A percentile compares a stretch with the other conserved stretches of the same genome.
These are phyloP conservation scores for Abrostola triplasia DNA, from an alignment of 2,888 invertebrate genomes.

Conservation along the genomic window DNA sequence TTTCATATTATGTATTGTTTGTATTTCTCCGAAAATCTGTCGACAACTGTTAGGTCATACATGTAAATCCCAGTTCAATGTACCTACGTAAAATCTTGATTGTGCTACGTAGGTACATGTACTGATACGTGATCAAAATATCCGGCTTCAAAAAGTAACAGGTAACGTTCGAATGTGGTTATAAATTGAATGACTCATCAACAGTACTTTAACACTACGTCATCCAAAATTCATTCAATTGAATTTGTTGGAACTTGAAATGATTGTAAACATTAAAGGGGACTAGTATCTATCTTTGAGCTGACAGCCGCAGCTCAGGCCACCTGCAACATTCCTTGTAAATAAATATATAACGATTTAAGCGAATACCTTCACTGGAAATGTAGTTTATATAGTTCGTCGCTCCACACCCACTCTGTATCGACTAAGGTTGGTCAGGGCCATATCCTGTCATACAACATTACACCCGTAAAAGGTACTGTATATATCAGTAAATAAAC, in stretches of 20 bases:
- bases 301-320: constrained; percentile 13
- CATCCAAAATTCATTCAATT: constrained; percentile 28
- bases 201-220: constrained; percentile 18
- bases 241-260: not conserved
- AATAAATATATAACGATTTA: constrained; percentile 25
- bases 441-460: constrained; percentile 55
- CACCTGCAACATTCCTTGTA: constrained; percentile 53
- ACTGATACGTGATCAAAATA: constrained; percentile 34
- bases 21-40: constrained; percentile 15
- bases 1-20: too few species aligned
- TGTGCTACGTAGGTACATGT: constrained; percentile 6
- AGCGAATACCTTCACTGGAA: constrained; percentile 45
- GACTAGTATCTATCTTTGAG: constrained; percentile 6
- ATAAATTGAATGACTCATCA: constrained; percentile 26
- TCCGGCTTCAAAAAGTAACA: constrained; percentile 39
- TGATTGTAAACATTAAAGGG: constrained; percentile 3
- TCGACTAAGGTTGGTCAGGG: constrained; percentile 65
- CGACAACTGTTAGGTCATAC: constrained; percentile 1
- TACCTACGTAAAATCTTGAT: constrained; percentile 3
- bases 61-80: constrained; percentile 30
- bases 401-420: constrained; percentile 60
- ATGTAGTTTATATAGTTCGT: constrained; percentile 46
- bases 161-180: constrained; percentile 12
- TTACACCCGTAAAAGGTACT: constrained; percentile 48
- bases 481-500: constrained; percentile 48